These are phyloP conservation scores for Ceyx erithaca DNA, from an alignment of 2,797 vertebrate genomes.

Conservation along the genomic window DNA sequence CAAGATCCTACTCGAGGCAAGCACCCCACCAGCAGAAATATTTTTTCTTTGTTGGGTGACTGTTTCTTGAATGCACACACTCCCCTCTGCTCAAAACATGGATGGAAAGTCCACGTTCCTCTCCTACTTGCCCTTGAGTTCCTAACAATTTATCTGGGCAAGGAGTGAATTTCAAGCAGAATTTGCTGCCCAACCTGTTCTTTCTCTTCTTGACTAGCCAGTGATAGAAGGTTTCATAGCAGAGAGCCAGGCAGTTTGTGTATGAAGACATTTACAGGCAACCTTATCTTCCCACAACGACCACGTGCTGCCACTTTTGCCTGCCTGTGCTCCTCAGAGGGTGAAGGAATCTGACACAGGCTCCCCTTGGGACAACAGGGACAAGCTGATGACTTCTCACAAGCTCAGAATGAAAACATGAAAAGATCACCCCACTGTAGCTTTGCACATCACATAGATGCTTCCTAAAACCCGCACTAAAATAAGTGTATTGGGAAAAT, in stretches of 20 bases:
- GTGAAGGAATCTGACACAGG: not conserved
- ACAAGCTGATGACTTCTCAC: not conserved
- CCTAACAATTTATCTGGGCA: not conserved
- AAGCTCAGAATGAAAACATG: not conserved
- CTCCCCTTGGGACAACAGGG: not conserved
- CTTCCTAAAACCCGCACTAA: not conserved
- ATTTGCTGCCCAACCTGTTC: not conserved
- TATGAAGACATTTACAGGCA: not conserved
- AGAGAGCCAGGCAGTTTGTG: not conserved
- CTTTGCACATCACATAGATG: not conserved
- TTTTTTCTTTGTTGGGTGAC: not conserved
- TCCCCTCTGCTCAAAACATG: not conserved
- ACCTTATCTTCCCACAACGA: not conserved
- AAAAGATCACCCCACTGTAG: too few species aligned
- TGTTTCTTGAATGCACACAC: accelerated
- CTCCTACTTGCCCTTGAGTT: not conserved
- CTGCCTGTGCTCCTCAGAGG: not conserved
- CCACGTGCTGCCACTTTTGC: not conserved
- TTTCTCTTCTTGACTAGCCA: not conserved
- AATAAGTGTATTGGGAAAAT: accelerated
- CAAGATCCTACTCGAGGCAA: not conserved
- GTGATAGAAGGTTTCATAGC: not conserved
- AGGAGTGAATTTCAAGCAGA: not conserved
- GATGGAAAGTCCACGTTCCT: not conserved
- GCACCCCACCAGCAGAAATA: not conserved